phyloP scores from a whole-genome alignment of 1,140 invertebrate genomes.

The Drosophila sp. region DNA sequence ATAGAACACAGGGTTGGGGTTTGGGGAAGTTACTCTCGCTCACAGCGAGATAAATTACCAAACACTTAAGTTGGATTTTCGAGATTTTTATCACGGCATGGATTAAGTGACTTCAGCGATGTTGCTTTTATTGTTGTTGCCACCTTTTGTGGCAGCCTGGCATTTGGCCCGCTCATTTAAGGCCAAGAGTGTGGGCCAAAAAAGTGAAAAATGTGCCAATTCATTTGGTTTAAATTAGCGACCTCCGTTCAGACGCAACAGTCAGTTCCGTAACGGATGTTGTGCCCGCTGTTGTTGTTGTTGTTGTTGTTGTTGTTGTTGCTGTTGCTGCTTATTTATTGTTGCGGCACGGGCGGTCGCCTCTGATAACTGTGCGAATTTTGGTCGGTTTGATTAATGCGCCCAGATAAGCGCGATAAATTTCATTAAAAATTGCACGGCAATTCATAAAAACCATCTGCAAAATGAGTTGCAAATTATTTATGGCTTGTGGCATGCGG shows the following conservation, averaged over 20 bases:
- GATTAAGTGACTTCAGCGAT: constrained; percentile 78
- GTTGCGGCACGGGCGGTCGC: constrained; percentile 38
- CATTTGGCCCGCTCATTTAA: constrained; percentile 65
- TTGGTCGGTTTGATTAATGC: constrained; percentile 75
- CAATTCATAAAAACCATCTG: constrained; percentile 82
- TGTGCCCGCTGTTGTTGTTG: constrained; percentile 20
- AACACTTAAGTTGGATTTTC: constrained; percentile 85
- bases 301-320: not conserved
- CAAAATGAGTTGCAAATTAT: constrained; percentile 83
- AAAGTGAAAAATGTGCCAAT: constrained; percentile 85
- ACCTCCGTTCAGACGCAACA: constrained; percentile 72
- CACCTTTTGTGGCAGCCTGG: constrained; percentile 39
- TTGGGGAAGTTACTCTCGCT: constrained; percentile 24
- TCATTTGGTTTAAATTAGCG: constrained; percentile 85
- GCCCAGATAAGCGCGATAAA: constrained; percentile 80
- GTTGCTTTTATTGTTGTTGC: constrained; percentile 17
- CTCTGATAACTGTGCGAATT: constrained; percentile 52
- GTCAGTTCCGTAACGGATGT: constrained; percentile 52
- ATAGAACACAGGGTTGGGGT: not conserved
- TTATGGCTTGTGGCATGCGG: constrained; percentile 52
- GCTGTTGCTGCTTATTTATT: constrained; percentile 57
- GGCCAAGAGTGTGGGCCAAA: constrained; percentile 27
- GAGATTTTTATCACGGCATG: constrained; percentile 84
- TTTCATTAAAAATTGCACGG: constrained; percentile 83
- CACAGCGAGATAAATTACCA: constrained; percentile 83